Evolutionary conservation across 2,888 invertebrate genomes (phyloP).

Genomic region (Biston stratarius): DNA sequence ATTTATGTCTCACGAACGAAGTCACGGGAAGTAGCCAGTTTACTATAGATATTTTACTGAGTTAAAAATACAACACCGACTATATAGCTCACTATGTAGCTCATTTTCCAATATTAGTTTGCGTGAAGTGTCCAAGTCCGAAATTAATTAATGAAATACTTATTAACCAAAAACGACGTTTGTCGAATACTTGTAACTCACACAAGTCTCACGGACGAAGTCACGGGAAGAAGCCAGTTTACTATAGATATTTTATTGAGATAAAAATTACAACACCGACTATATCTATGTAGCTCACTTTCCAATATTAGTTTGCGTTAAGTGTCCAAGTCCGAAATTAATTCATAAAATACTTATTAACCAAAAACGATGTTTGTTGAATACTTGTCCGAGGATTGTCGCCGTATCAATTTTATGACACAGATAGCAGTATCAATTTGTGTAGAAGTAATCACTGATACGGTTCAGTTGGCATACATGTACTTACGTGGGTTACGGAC

Average conservation of each 20-base stretch:
- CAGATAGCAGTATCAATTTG: constrained; percentile 78
- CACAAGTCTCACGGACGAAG: no score
- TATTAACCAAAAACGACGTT: constrained; percentile 71
- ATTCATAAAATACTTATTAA: constrained; percentile 49
- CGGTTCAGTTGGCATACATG: background rate
- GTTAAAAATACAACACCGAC: no score
- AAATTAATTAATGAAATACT: constrained; percentile 44
- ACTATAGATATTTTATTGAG: no score
- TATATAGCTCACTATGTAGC: no score
- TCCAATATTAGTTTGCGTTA: background rate
- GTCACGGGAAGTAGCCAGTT: no score
- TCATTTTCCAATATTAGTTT: background rate
- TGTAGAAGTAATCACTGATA: constrained; percentile 60
- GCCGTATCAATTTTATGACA: constrained; percentile 75
- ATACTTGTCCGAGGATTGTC: constrained; percentile 72
- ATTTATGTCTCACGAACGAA: no score
- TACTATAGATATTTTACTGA: no score
- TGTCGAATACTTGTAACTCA: constrained; percentile 76
- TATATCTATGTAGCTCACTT: no score
- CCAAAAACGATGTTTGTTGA: constrained; percentile 75
- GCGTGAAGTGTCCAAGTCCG: constrained; percentile 6
- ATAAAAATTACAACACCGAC: no score
- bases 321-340: constrained; percentile 30
- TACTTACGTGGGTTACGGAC: constrained; percentile 15
- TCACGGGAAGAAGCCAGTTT: no score